Conservation (phyloP, 2,113 vertebrate genomes). For the Panthera uncia region DNA sequence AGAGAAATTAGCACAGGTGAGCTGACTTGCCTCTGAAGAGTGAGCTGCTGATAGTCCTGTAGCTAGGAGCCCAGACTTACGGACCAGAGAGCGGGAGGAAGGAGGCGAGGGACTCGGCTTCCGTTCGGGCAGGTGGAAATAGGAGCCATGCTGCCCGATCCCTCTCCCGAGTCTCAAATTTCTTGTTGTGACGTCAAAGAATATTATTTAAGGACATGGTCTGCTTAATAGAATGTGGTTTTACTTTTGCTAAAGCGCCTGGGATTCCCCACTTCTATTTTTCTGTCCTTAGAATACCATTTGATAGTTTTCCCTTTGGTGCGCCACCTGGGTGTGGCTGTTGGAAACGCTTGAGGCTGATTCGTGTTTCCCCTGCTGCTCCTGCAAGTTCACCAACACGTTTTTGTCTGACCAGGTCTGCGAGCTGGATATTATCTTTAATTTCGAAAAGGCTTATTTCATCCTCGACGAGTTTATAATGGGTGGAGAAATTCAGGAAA, state of each 20-base stretch:
- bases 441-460: slow-evolving; percentile 98
- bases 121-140: rapidly evolving
- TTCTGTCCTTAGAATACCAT: neutral
- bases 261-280: neutral
- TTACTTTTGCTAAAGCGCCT: neutral
- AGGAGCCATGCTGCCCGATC: neutral
- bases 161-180: neutral
- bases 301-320: neutral
- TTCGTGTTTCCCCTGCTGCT: neutral
- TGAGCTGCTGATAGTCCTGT: neutral
- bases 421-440: slow-evolving; percentile 97
- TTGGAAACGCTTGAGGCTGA: neutral
- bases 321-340: neutral
- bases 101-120: rapidly evolving
- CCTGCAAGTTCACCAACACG: neutral
- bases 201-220: neutral
- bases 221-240: neutral
- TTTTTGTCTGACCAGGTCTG: slow-evolving; percentile 89
- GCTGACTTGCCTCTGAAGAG: neutral
- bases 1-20: neutral
- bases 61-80: neutral
- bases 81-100: neutral
- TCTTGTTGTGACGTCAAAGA: neutral
- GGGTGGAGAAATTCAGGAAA: slow-evolving; percentile 94
- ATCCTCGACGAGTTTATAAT: slow-evolving; percentile 97